Percentiles rank a stretch among this genome's conserved stretches.
phyloP scores from a whole-genome alignment of 2,797 vertebrate genomes.

The Gobio occitaniae region DNA sequence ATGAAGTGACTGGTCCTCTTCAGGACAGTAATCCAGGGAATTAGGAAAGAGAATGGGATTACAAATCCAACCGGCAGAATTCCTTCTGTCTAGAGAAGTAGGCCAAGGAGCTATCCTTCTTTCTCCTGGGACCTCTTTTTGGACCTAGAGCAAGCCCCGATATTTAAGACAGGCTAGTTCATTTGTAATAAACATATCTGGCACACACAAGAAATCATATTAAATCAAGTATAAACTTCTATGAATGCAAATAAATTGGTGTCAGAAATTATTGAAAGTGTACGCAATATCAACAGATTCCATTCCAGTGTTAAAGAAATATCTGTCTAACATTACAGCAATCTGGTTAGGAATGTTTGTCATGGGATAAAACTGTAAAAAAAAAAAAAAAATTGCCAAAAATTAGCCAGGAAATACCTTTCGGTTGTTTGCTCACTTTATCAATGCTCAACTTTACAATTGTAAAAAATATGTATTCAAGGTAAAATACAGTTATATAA shows the following conservation, averaged over 20 bases:
- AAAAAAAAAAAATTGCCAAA: neutral
- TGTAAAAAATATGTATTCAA: neutral
- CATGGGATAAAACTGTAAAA: neutral
- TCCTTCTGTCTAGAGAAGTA: slow-evolving; percentile 31
- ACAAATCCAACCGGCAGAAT: slow-evolving; percentile 34
- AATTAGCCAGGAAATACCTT: neutral
- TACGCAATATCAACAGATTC: neutral
- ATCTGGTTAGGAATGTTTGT: slow-evolving; percentile 12
- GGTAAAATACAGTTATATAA: neutral
- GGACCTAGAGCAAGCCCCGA: slow-evolving; percentile 38
- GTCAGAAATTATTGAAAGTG: neutral
- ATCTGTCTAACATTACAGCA: slow-evolving; percentile 40
- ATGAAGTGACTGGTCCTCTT: slow-evolving; percentile 24
- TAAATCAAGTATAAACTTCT: neutral
- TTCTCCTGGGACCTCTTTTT: slow-evolving; percentile 18
- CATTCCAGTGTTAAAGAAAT: slow-evolving; percentile 6
- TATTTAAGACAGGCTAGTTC: slow-evolving; percentile 40
- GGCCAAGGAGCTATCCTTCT: slow-evolving; percentile 30
- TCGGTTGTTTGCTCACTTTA: neutral
- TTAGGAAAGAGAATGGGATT: slow-evolving; percentile 49
- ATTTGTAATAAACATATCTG: slow-evolving; percentile 28
- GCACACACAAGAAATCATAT: slow-evolving; percentile 10
- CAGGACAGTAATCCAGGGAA: slow-evolving; percentile 57
- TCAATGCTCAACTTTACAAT: neutral
- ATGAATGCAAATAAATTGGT: neutral